Conservation (phyloP, 2,113 vertebrate species). For the Collichthys lucidus region DNA sequence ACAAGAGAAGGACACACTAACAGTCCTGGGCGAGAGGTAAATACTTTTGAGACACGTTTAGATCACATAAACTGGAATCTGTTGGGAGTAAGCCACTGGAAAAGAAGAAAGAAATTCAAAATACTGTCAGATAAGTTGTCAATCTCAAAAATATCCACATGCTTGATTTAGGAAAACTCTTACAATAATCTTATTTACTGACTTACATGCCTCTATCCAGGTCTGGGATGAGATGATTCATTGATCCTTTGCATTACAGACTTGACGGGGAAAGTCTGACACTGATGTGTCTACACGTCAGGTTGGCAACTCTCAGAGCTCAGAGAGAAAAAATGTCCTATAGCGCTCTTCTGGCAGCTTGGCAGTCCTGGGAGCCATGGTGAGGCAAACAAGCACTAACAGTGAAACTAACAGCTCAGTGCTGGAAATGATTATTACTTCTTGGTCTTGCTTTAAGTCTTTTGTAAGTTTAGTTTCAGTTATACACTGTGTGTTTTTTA, state of each 20-base stretch:
- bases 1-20: constrained; percentile 72
- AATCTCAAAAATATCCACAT: neutral
- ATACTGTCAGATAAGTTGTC: neutral
- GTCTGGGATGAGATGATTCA: neutral
- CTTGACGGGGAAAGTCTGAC: constrained; percentile 55
- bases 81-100: neutral
- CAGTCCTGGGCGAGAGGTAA: constrained; percentile 74
- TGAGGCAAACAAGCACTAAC: constrained; percentile 39
- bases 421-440: neutral
- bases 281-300: constrained; percentile 72
- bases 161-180: neutral
- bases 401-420: neutral
- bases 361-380: constrained; percentile 83
- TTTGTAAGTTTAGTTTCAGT: neutral
- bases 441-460: neutral
- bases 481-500: neutral
- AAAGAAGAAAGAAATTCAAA: neutral
- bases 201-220: neutral
- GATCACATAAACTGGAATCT: neutral
- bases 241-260: constrained; percentile 57
- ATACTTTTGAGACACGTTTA: neutral
- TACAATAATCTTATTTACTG: neutral
- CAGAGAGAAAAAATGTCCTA: constrained; percentile 76
- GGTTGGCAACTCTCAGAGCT: constrained; percentile 75
- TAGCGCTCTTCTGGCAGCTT: constrained; percentile 76